Evolutionary conservation across 2,888 invertebrate genomes (phyloP), one percentile per base, ranked within the genome.

Genomic region (Eutolmus rufibarbis): DNA sequence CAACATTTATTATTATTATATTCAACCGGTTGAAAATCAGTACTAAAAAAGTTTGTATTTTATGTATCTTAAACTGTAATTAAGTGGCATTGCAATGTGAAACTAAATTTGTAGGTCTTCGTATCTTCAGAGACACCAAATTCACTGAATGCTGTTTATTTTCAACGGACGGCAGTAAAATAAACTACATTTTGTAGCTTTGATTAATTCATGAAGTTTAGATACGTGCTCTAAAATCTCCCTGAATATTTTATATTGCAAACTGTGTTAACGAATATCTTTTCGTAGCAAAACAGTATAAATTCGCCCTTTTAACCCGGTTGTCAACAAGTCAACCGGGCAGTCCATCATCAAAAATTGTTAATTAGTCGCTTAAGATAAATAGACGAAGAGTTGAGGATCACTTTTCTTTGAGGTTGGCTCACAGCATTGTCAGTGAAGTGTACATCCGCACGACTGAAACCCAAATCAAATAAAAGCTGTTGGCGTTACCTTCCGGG

Each of bases 381-480:
- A 77, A 77, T 19, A 77, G 77, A 77, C 37, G 34, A 77, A 77
- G 37, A 77, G 77, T 77, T 12, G 77, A 16, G 34, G 77, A 34
- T 77, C 37, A 40, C 77, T 77, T 77, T 40, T 77, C 77, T 77
- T 77, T 77, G 77, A 77, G 77, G 37, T 77, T 77, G 31, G 19
- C 77, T 8, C 31, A n/a, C 9, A 37, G 37, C 28, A 77, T 77
- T 77, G 77, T 77, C 77, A 77, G 77, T 77, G 37, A 77, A 77
- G 77, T 40, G 77, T 40, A 77, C 77, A 77, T 37, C 77, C 77
- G 77, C 77, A 77, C 37, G 77, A 77, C 77, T 37, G 77, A 77
- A 77, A 77, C 77, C 77, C 19, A 37, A 77, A 77, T 77, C 77
- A 77, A 77, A 77, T 77, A 77, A 77, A 77, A 77, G 77, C 77